Percentiles rank a stretch among this genome's conserved stretches.
phyloP scores from a whole-genome alignment of 1,140 invertebrate species.

The Ooceraea biroi region DNA sequence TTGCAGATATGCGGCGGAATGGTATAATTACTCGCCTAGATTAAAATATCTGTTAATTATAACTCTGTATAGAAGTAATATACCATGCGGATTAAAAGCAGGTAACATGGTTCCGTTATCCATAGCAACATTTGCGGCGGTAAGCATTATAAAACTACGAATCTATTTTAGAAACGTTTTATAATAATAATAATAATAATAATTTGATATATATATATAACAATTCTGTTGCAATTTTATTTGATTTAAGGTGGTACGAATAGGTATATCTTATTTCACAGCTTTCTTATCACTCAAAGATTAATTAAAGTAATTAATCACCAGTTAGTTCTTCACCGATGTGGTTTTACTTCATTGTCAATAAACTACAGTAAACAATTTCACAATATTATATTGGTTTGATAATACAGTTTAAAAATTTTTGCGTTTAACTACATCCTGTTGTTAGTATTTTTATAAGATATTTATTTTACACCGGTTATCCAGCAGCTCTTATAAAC shows the following conservation, averaged over 20 bases:
- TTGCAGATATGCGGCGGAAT: slow-evolving; percentile 31
- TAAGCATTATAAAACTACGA: background rate
- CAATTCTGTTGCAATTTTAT: no score
- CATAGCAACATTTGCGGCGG: background rate
- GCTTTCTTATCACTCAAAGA: slow-evolving; percentile 20
- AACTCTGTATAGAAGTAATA: background rate
- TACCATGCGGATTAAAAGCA: background rate
- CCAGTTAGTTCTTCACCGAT: background rate
- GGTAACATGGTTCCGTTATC: background rate
- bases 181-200: no score
- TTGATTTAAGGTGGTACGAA: slow-evolving; percentile 15
- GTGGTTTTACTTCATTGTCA: background rate
- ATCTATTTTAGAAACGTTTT: background rate
- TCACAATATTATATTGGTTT: background rate
- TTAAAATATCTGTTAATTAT: background rate
- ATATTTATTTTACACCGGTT: no score
- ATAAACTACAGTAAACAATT: background rate
- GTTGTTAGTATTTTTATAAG: no score
- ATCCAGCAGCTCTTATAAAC: no score
- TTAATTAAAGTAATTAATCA: background rate
- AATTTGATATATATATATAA: no score
- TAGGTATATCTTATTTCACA: slow-evolving; percentile 14
- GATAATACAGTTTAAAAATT: background rate
- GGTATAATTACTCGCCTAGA: slow-evolving; percentile 32
- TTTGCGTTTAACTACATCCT: no score